Evolutionary conservation across 2,113 vertebrate genomes (phyloP).

Genomic region (Paramormyrops kingsleyae): DNA sequence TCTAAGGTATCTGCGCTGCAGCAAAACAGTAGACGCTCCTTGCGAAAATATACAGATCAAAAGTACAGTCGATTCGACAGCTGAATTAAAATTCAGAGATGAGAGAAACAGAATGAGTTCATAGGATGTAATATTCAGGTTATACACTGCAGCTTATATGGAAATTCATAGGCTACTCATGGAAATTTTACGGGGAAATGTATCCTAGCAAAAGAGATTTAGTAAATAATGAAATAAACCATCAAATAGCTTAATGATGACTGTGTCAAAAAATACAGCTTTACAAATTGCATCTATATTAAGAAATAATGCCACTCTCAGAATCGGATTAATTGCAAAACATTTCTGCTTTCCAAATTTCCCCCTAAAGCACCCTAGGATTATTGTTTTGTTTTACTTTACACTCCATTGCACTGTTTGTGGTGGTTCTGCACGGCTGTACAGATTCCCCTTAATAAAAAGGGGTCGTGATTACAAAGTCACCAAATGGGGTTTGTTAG

Average conservation of each 20-base stretch:
- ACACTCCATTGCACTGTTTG: not conserved
- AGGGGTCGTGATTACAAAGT: not conserved
- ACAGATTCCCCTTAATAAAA: not conserved
- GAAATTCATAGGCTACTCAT: not conserved
- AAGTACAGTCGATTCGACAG: not conserved
- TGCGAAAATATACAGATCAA: not conserved
- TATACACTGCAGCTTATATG: not conserved
- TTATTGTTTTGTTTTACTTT: not conserved
- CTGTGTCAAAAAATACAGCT: not conserved
- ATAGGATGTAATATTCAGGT: not conserved
- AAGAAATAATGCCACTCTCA: not conserved
- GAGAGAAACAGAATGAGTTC: not conserved
- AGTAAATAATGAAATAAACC: not conserved
- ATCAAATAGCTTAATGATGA: not conserved
- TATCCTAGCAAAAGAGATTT: not conserved
- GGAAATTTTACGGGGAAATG: not conserved
- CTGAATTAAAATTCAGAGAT: not conserved
- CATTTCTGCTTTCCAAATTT: not conserved
- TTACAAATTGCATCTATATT: not conserved
- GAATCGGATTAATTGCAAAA: not conserved
- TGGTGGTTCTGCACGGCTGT: not conserved
- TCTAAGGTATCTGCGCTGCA: not conserved
- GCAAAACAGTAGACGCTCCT: not conserved
- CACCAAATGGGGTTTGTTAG: not conserved
- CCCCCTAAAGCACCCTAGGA: not conserved